Conservation (phyloP, 2,888 invertebrate species). For the Napeogenes sylphis region DNA sequence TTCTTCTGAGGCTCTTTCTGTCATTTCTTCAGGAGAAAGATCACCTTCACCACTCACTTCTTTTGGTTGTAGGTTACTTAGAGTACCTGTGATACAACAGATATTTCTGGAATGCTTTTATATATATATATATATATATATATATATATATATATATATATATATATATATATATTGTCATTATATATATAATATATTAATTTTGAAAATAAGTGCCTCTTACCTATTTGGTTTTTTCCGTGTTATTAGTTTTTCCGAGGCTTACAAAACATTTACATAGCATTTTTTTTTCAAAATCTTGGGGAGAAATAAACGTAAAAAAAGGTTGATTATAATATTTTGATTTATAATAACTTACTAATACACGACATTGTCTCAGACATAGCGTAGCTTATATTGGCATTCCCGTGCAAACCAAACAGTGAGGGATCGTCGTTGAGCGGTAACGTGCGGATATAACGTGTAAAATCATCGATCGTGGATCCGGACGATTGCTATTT, state of each 20-base stretch:
- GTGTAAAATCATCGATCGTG: constrained; percentile 78
- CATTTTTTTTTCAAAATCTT: no score
- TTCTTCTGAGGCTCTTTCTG: constrained; percentile 75
- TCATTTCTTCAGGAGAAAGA: constrained; percentile 75
- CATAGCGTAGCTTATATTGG: constrained; percentile 89
- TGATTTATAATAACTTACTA: constrained; percentile 44
- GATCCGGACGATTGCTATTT: constrained; percentile 66
- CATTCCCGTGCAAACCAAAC: constrained; percentile 87
- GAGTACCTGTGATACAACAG: constrained; percentile 57
- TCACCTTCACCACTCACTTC: constrained; percentile 76
- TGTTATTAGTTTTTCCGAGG: no score
- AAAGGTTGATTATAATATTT: background rate
- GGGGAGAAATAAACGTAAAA: background rate
- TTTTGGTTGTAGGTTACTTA: constrained; percentile 83
- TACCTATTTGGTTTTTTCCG: no score
- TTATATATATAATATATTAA: no score
- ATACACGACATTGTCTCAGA: constrained; percentile 81
- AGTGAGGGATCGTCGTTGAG: constrained; percentile 86
- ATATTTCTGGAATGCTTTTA: background rate
- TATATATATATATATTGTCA: no score
- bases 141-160: no score
- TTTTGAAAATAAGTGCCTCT: no score
- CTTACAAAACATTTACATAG: no score
- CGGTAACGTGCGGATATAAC: constrained; percentile 83
- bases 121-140: no score